Base-by-base conservation (phyloP, 2,888 invertebrate genomes). In the Phorcus lineatus region DNA sequence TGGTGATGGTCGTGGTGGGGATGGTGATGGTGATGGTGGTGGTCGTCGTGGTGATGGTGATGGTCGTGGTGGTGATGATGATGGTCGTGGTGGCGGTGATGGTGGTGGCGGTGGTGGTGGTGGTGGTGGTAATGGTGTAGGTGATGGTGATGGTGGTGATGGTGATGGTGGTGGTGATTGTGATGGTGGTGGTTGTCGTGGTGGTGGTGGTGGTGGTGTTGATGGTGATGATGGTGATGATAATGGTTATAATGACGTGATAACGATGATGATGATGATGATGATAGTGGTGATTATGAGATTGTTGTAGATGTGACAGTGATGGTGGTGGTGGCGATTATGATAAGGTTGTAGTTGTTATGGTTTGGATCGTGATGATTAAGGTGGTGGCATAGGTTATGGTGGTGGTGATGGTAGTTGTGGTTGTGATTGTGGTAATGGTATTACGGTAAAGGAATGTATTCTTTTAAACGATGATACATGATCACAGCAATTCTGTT, bases 11-110 rank as follows among this genome's bases (percentile, higher is more conserved):
- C n/a, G n/a, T n/a, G n/a, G n/a, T n/a, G n/a, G n/a, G n/a, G n/a
- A n/a, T n/a, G n/a, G n/a, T n/a, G n/a, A 55, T 55, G 22, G 11
- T 55, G 22, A 55, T 55, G 22, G 11, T 76, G 28, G 28, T 75
- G 28, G 53, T 53, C 17, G 36, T 75, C 9, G 17, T 53, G 6
- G 28, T 74, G 19, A 47, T 40, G 52, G 19, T 74, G 28, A 75
- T 75, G 54, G 19, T 75, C 28, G 53, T 75, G 24, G 19, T 75
- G 54, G n/a, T 40, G 52, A 55, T 76, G 31, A 55, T 28, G 17
- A 55, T 76, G n/a, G 55, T 76, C n/a, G 55, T 76, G 31, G 55
- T 76, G 31, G 31, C 55, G 31, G n/a, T 76, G 31, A 28, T 55
- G 31, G 31, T 54, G n/a, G 55, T 55, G 31, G 55, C 55, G 31